Evolutionary conservation across 64 coral and sea anemone species (phyloP), one percentile per base, ranked within the genome.

Genomic region (Catalaphyllia jardinei): DNA sequence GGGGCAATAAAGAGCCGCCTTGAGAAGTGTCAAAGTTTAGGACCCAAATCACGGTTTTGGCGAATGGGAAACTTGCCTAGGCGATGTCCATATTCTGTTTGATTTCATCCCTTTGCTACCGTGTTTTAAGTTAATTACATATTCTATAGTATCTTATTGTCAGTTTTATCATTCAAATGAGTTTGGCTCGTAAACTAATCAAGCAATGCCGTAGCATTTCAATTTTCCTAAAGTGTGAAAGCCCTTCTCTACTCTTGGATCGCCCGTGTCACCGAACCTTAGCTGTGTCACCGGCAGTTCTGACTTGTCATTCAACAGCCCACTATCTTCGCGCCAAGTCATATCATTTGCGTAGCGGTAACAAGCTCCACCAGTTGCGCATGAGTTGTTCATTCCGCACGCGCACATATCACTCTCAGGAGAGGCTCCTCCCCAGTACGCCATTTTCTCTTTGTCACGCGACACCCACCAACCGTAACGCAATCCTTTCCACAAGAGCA

Each of bases 401-500:
- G 84, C 91, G 77, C 91, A 93, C 61, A 29, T 88, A 46, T 78
- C 55, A 16, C 74, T 73, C 17, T 72, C 75, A 28, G 74, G 75
- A 0, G 49, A 19, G 18, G 84, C 85, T 30, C 91, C 91, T 87
- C 91, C 91, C 91, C 91, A 93, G 29, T 93, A 88, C n/a, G 19
- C 52, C 91, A 93, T 93, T 24, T 87, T 93, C 60, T 62, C 1
- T 72, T 76, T 76, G n/a, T 88, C 75, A 79, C 91, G 83, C 87
- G 91, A 93, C 50, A 91, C 84, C 94, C 94, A 95, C 94, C 89
- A 95, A 18, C 89, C 89, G 59, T 87, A 90, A 49, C 25, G 55
- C 8, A 61, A 35, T 18, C 88, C 88, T 11, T 80, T 10, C 63
- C 76, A 94, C 0, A 90, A 67, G 10, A 90, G 63, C 25, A 87